phyloP scores from a whole-genome alignment of 1,140 invertebrate species.

The Pseudobourletiella spinata region DNA sequence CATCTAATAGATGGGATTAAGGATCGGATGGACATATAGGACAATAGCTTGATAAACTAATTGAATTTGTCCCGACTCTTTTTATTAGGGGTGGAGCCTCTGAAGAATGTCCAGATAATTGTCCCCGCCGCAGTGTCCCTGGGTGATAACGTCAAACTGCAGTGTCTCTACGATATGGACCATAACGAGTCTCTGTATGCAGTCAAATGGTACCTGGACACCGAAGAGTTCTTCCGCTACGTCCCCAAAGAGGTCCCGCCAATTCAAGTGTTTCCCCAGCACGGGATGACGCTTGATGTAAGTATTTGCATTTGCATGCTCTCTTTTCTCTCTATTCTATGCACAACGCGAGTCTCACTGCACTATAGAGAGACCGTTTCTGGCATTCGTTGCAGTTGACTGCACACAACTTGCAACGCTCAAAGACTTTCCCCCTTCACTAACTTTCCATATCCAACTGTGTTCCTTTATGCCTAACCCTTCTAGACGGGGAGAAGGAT shows the following conservation, averaged over 20 bases:
- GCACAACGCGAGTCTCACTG: no score
- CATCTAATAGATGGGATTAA: no score
- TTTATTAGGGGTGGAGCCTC: constrained; percentile 36
- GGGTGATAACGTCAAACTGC: constrained; percentile 35
- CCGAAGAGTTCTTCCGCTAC: constrained; percentile 30
- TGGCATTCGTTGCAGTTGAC: no score
- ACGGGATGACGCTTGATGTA: constrained; percentile 36
- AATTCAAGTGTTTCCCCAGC: constrained; percentile 26
- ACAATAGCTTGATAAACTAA: no score
- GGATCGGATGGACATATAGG: no score
- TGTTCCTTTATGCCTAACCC: no score
- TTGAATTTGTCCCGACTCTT: no score
- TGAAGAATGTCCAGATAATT: constrained; percentile 36
- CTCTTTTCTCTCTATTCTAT: background rate
- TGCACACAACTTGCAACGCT: no score
- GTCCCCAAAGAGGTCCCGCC: constrained; percentile 29
- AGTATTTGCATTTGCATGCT: constrained; percentile 22
- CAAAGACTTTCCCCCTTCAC: no score
- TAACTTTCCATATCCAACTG: no score
- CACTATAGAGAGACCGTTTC: no score
- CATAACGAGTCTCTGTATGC: constrained; percentile 37
- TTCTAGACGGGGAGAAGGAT: no score
- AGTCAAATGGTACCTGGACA: constrained; percentile 40
- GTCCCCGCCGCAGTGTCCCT: constrained; percentile 35
- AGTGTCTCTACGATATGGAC: constrained; percentile 37